Percentiles rank a stretch among this genome's conserved stretches.
phyloP scores from a whole-genome alignment of 2,797 vertebrate species.

The Myotis vivesi region DNA sequence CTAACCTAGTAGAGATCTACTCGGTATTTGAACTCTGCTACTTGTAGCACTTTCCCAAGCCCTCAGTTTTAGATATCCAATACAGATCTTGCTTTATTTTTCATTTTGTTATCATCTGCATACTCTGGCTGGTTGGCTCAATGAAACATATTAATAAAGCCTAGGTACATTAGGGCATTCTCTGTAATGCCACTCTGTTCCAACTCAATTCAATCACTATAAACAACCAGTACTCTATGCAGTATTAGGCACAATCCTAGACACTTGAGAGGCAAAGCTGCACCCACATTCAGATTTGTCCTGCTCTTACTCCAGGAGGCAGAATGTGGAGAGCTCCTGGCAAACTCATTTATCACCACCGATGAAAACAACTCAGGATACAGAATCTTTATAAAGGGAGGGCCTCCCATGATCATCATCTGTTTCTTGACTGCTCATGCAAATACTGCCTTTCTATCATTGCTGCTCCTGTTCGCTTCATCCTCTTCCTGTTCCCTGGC shows the following conservation, averaged over 20 bases:
- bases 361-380: constrained; percentile 4
- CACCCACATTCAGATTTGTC: background rate
- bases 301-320: background rate
- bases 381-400: background rate
- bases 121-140: background rate
- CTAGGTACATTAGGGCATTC: background rate
- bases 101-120: background rate
- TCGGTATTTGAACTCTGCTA: background rate
- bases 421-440: background rate
- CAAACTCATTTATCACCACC: background rate
- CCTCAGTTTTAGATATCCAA: background rate
- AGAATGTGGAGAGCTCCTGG: background rate
- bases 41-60: background rate
- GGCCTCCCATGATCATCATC: background rate
- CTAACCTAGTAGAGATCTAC: background rate
- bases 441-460: background rate
- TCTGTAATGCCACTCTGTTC: background rate
- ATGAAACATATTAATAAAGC: background rate
- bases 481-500: background rate
- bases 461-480: background rate
- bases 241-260: background rate
- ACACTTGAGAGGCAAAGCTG: background rate
- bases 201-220: background rate
- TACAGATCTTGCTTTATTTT: background rate
- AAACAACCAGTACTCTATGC: background rate